phyloP scores from a whole-genome alignment of 2,888 invertebrate genomes.

The Brenthis daphne region DNA sequence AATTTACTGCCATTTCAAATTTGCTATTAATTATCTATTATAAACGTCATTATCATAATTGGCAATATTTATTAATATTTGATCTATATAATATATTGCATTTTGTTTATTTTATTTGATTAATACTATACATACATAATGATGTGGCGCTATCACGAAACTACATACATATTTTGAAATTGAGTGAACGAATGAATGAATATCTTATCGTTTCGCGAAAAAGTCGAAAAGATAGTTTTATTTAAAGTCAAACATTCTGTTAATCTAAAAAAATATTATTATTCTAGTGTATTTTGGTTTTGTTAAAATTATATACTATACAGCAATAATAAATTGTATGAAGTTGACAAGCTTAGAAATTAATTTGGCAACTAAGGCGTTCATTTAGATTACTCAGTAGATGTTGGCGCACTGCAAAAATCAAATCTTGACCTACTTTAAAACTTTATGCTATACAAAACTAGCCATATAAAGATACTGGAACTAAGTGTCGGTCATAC shows the following conservation, averaged over 20 bases:
- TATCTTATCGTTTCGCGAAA: no score
- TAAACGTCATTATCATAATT: conserved; percentile 14
- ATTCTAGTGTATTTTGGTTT: no score
- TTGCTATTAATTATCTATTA: conserved; percentile 6
- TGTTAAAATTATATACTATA: background rate
- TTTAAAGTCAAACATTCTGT: no score
- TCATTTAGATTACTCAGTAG: conserved; percentile 8
- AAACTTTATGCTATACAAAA: background rate
- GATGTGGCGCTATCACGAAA: background rate
- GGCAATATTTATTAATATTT: background rate
- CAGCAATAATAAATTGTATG: background rate
- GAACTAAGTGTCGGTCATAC: background rate
- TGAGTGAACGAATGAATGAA: background rate
- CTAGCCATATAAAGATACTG: background rate
- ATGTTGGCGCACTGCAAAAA: conserved; percentile 9
- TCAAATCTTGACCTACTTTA: conserved; percentile 8
- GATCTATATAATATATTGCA: conserved; percentile 9
- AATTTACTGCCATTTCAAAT: conserved; percentile 17
- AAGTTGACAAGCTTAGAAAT: background rate
- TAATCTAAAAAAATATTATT: no score
- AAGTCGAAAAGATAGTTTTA: no score
- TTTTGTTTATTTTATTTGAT: conserved; percentile 1
- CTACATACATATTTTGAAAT: background rate
- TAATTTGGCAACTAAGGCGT: conserved; percentile 12
- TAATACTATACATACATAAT: background rate